Percentiles rank a stretch among this genome's conserved stretches.
phyloP scores from a whole-genome alignment of 2,888 invertebrate genomes.

The Papilio elwesi region DNA sequence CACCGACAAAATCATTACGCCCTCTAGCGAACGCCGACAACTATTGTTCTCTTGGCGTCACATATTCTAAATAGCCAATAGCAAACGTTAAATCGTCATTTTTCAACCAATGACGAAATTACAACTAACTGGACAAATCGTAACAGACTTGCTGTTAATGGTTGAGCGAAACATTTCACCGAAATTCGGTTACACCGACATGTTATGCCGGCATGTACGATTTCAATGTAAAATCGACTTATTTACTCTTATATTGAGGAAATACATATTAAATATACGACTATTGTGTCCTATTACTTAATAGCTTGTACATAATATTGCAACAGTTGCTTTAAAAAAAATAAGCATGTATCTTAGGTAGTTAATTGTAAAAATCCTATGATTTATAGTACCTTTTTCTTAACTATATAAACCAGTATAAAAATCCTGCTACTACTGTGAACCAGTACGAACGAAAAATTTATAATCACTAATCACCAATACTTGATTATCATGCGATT shows the following conservation, averaged over 20 bases:
- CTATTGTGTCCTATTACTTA: background rate
- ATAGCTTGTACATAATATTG: background rate
- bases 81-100: rapidly evolving
- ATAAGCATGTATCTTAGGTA: background rate
- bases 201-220: constrained; percentile 49
- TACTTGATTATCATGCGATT: no score
- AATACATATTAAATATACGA: background rate
- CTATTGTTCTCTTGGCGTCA: constrained; percentile 57
- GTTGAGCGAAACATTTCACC: constrained; percentile 58
- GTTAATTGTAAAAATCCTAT: background rate
- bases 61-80: constrained; percentile 48
- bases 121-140: constrained; percentile 45
- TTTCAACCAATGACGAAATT: constrained; percentile 51
- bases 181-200: constrained; percentile 61
- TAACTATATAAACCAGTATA: no score
- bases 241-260: background rate
- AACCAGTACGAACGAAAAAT: no score
- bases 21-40: constrained; percentile 69
- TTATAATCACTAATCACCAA: no score
- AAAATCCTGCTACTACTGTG: no score
- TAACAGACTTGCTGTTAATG: constrained; percentile 63
- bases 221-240: background rate
- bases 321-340: background rate
- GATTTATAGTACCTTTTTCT: no score
- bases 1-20: constrained; percentile 66